phyloP scores from a whole-genome alignment of 2,888 invertebrate genomes.

The Rhagophthalmus giganteus region DNA sequence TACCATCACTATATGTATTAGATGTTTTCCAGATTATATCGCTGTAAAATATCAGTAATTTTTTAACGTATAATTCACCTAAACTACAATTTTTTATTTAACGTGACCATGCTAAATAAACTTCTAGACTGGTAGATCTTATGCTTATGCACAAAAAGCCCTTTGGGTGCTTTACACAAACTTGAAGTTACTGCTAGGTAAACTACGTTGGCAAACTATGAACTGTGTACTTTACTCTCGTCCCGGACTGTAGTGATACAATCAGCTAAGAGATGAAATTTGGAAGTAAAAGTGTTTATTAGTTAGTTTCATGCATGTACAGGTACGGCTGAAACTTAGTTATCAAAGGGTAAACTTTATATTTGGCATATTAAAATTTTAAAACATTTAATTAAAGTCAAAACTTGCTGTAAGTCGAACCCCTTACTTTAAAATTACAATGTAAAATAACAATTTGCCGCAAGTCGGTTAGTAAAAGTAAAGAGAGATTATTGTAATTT shows the following conservation, averaged over 20 bases:
- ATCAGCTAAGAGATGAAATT: constrained; percentile 49
- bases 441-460: no score
- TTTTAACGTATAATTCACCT: no score
- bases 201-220: constrained; percentile 47
- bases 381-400: no score
- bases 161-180: constrained; percentile 47
- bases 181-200: constrained; percentile 48
- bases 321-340: constrained; percentile 18
- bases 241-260: constrained; percentile 47
- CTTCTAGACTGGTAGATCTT: constrained; percentile 42
- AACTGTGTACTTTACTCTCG: constrained; percentile 44
- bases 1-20: no score
- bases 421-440: no score
- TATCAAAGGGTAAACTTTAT: constrained; percentile 16
- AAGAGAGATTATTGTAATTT: no score
- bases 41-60: no score
- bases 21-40: no score
- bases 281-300: constrained; percentile 48
- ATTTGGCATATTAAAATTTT: no score
- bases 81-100: no score
- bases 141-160: constrained; percentile 45
- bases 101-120: constrained; percentile 34
- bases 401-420: no score
- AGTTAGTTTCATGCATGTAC: constrained; percentile 38
- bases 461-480: no score